Evolutionary conservation across 1,140 invertebrate genomes (phyloP).

Genomic region (Caenorhabditis inopinata): DNA sequence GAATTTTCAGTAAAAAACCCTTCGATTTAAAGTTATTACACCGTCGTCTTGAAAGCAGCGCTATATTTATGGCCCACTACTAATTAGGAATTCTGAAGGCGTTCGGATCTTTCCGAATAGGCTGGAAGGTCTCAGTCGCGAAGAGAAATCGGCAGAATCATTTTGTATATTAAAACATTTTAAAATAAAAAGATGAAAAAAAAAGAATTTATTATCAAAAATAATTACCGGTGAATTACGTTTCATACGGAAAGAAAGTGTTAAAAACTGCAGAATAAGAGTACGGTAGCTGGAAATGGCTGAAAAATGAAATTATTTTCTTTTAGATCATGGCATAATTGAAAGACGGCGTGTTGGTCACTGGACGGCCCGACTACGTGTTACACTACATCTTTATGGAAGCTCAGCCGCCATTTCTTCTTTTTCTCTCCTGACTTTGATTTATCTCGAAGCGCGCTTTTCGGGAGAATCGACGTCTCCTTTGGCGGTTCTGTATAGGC

Average conservation of each 20-base stretch:
- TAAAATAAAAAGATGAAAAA: too few species aligned
- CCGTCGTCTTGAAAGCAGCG: too few species aligned
- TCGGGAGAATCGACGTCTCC: constrained; percentile 31
- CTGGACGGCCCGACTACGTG: background rate
- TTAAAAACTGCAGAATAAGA: background rate
- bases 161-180: too few species aligned
- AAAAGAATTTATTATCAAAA: background rate
- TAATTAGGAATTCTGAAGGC: too few species aligned
- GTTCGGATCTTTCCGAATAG: too few species aligned
- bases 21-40: too few species aligned
- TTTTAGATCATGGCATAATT: background rate
- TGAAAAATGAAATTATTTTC: background rate
- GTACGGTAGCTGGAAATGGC: too few species aligned
- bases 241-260: background rate
- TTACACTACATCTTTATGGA: constrained; percentile 35
- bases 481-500: constrained; percentile 26
- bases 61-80: too few species aligned
- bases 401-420: constrained; percentile 42
- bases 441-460: constrained; percentile 35
- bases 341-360: background rate
- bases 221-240: background rate
- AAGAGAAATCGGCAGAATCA: too few species aligned
- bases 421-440: constrained; percentile 36
- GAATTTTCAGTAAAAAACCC: too few species aligned
- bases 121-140: too few species aligned